Percentiles rank a stretch among this genome's conserved stretches.
Evolutionary conservation across 2,797 vertebrate genomes (phyloP).

Genomic region (Sus cebifrons): DNA sequence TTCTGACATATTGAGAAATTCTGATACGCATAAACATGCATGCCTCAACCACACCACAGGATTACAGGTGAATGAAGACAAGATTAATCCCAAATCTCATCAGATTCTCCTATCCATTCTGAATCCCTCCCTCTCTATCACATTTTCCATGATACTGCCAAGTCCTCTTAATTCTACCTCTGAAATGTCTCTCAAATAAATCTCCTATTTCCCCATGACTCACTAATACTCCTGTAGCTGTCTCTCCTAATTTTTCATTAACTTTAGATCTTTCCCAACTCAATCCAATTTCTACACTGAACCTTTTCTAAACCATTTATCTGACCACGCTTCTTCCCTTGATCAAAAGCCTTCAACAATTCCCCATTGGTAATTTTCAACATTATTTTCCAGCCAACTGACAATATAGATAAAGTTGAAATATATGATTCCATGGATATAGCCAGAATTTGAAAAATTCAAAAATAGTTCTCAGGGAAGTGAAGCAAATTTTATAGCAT

Average conservation of each 20-base stretch:
- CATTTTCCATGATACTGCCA: not conserved
- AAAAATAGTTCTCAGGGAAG: not conserved
- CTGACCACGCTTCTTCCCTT: not conserved
- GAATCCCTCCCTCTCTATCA: not conserved
- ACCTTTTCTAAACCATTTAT: not conserved
- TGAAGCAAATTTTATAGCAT: not conserved
- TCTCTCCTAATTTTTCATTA: not conserved
- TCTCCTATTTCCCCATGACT: not conserved
- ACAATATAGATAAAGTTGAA: not conserved
- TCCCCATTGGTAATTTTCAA: not conserved
- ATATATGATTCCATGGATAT: not conserved
- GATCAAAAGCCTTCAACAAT: conserved; percentile 24
- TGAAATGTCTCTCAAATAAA: not conserved
- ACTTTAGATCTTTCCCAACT: not conserved
- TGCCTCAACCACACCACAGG: not conserved
- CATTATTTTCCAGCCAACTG: not conserved
- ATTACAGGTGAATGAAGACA: not conserved
- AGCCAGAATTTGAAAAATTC: conserved; percentile 24
- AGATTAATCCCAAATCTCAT: not conserved
- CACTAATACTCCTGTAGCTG: not conserved
- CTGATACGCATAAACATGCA: not conserved
- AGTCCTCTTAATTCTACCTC: not conserved
- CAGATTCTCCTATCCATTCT: not conserved
- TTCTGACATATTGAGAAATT: not conserved
- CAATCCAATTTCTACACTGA: not conserved